Evolutionary conservation across 2,888 invertebrate species (phyloP), one percentile per base, ranked within the genome.

Genomic region (Caenorhabditis sp.): DNA sequence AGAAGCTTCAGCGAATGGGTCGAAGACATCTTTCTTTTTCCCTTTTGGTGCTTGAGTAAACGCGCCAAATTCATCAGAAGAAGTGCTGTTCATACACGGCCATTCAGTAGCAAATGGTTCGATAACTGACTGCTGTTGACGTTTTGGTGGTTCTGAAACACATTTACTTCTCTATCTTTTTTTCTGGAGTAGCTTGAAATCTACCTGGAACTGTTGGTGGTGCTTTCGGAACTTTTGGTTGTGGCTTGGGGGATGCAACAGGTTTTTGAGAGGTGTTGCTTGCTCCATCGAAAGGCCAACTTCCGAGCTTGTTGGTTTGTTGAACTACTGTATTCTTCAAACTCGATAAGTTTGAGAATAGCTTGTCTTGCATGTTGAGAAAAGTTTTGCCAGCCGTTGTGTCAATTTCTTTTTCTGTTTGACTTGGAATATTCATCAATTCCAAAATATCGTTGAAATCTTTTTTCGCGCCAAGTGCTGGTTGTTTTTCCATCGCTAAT

Each of bases 261-360:
- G 67, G 65, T 10, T 20, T 21, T 14, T 17, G 65, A 14, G 10
- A 3, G 3, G 5, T 58, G 5, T 21, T 25, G 12, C 25, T 49
- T 49, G 14, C 26, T 4, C 26, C n/a, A 5, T 59, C 59, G 1
- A 59, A 17, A 5, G 43, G 14, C 59, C 59, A 59, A 49, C 26
- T 14, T 43, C 49, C 59, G n/a, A 59, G 26, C n/a, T 73, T 73
- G 36, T 64, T 73, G 1, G 73, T 73, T 23, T 68, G 68, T 26
- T 73, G 73, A 12, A 73, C 68, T 8, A 73, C 68, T 5, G 68
- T 66, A 31, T 73, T 73, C 10, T 73, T 73, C 25, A 73, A 52
- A 0, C 61, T 61, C 3, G 53, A 65, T 12, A 73, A 26, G 36
- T 73, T 73, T 0, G 68, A 68, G 38, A 73, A 65, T 8, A 73